Evolutionary conservation across 2,797 vertebrate species (phyloP), one percentile per base, ranked within the genome.

Genomic region (Gorsachius magnificus): DNA sequence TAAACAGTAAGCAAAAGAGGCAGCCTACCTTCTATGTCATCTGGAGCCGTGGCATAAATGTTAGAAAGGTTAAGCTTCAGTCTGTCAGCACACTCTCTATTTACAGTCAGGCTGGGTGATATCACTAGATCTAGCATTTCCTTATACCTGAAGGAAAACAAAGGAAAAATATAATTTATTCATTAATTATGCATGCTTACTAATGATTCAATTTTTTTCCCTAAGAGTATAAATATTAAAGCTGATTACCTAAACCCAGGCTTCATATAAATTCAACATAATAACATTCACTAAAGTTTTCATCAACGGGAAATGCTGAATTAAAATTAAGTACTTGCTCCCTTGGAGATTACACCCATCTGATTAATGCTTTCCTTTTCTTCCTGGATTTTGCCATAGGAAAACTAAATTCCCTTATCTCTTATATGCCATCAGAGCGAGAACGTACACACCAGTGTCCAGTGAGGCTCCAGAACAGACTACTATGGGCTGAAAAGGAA

Each of bases 71-170:
- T 95, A 90, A 95, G 95, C 93, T 97, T 98, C 96, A 93, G 95
- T 96, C 96, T 97, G 84, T 98, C 97, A 89, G 90, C 91, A 95
- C 94, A 96, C 90, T 98, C 93, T 97, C 95, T 97, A 97, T 97
- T 98, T 97, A 97, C 98, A 96, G 98, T 98, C 94, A 98, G 97
- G 94, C 97, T 98, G 98, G 98, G 98, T 97, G 98, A 97, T 97
- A 98, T 97, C 98, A 98, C 98, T 95, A 98, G 97, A 98, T 98
- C 98, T 98, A 98, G 98, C 98, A 98, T 98, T 98, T 98, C 98
- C 98, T 98, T 98, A 96, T 97, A 98, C 98, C 98, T 98, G 97
- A 87, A 97, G 94, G 96, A 98, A 98, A 98, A 97, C 97, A 98
- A 97, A 97, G 87, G 86, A 91, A 95, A 94, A 97, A 98, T 92